Base-by-base conservation (phyloP, 2,888 invertebrate genomes). In the Iselma pallidipennis region DNA sequence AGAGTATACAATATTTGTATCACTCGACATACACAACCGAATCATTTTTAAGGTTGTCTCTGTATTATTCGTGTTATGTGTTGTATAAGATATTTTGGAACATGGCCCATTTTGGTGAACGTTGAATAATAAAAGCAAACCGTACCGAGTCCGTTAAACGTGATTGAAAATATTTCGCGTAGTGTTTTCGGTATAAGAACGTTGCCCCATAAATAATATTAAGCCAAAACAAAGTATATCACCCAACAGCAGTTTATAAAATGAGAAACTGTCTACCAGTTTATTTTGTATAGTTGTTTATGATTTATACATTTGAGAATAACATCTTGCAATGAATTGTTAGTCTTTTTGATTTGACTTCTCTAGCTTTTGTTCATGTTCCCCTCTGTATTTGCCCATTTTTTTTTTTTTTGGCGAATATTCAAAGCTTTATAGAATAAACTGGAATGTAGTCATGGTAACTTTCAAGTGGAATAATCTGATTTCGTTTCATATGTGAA, bases 401-500 rank as follows among this genome's bases (percentile, higher is more conserved):
- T 37, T 37, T 37, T 37, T 19, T 33, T 33, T 37, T 16, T 16
- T 7, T 1, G 9, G 16, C 16, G 1, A 2, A 2, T 37, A 37
- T 16, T 37, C 37, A 19, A 37, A 19, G 37, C 37, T 7, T 55
- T 55, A 55, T 48, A 56, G 52, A 55, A 60, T 55, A 56, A 26
- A 50, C 19, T 19, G 1, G 45, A 49, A 61, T 53, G 63, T 66
- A 64, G 56, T 57, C 63, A 66, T 66, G 55, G 61, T 61, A 66
- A 66, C 63, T 52, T 42, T 54, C 48, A 61, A 66, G 42, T 50
- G 59, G 61, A 59, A 61, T 63, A 55, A 63, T 63, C 58, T 61
- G 61, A 64, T 64, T 66, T 53, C 55, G 49, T 61, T 61, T 59
- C 56, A 58, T 59, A 63, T 66, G 51, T 56, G 54, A 57, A 61